These are phyloP conservation scores for Labeo calbasu DNA, from an alignment of 2,797 vertebrate genomes.

Conservation along the genomic window DNA sequence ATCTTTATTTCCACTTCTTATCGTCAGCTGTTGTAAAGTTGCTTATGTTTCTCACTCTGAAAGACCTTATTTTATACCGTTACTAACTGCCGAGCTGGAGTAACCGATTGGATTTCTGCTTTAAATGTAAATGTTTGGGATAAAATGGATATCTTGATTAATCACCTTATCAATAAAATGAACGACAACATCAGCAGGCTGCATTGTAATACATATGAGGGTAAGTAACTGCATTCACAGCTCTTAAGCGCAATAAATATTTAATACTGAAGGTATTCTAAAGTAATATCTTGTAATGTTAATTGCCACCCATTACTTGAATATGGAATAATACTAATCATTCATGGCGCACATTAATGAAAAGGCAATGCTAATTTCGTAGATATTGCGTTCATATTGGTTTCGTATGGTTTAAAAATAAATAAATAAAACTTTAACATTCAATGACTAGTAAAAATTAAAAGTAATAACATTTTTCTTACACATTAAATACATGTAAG, in stretches of 20 bases:
- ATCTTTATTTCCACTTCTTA: neutral
- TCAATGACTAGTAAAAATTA: neutral
- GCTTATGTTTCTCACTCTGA: neutral
- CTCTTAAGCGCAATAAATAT: neutral
- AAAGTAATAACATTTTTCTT: neutral
- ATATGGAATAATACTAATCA: neutral
- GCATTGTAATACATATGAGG: slow-evolving; percentile 81
- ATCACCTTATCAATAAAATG: slow-evolving; percentile 98
- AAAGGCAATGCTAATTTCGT: neutral
- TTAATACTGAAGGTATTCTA: neutral
- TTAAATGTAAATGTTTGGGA: slow-evolving; percentile 89
- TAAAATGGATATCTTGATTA: slow-evolving; percentile 99
- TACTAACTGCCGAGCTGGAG: neutral
- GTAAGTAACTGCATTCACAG: slow-evolving; percentile 25
- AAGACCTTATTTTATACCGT: neutral
- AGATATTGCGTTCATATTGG: neutral
- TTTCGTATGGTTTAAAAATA: neutral
- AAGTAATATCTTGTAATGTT: neutral
- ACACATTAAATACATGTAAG: neutral
- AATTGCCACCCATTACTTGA: neutral
- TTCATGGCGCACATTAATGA: neutral
- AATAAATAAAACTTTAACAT: neutral
- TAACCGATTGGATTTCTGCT: slow-evolving; percentile 65
- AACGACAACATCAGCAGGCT: slow-evolving; percentile 96
- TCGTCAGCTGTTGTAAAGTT: neutral